phyloP scores from a whole-genome alignment of 2,888 invertebrate genomes.

The Hemaris fuciformis region DNA sequence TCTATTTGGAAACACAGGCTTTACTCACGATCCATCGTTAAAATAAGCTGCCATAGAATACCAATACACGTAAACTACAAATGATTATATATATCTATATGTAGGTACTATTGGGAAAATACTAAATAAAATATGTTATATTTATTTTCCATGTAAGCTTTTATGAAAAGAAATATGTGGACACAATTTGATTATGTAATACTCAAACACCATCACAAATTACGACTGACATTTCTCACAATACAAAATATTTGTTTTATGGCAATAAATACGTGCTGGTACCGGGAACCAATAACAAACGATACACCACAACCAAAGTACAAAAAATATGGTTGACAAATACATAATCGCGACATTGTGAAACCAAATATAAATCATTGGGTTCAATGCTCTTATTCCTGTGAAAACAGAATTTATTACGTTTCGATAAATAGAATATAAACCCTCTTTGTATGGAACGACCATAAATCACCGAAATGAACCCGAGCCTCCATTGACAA shows the following conservation, averaged over 20 bases:
- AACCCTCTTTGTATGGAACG: slow-evolving; percentile 61
- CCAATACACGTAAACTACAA: no score
- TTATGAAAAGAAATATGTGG: neutral
- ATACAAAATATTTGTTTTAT: neutral
- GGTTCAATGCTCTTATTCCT: slow-evolving; percentile 41
- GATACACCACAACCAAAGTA: neutral
- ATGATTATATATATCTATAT: no score
- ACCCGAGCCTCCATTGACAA: slow-evolving; percentile 63
- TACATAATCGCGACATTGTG: slow-evolving; percentile 20
- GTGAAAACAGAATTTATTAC: slow-evolving; percentile 64
- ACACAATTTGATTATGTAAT: neutral
- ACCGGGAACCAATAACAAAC: neutral
- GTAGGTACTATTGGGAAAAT: no score
- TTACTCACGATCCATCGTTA: no score
- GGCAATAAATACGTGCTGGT: slow-evolving; percentile 4
- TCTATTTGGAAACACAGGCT: no score
- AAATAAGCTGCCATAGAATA: no score
- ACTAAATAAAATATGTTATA: no score
- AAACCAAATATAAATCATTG: slow-evolving; percentile 38
- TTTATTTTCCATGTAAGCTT: neutral
- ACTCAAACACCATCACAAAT: neutral
- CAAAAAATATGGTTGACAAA: slow-evolving; percentile 3
- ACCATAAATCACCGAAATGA: slow-evolving; percentile 70
- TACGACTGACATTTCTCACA: neutral
- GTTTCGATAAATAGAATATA: slow-evolving; percentile 62